Evolutionary conservation across 2,888 invertebrate genomes (phyloP).

Genomic region (Didymodactylos carnosus): DNA sequence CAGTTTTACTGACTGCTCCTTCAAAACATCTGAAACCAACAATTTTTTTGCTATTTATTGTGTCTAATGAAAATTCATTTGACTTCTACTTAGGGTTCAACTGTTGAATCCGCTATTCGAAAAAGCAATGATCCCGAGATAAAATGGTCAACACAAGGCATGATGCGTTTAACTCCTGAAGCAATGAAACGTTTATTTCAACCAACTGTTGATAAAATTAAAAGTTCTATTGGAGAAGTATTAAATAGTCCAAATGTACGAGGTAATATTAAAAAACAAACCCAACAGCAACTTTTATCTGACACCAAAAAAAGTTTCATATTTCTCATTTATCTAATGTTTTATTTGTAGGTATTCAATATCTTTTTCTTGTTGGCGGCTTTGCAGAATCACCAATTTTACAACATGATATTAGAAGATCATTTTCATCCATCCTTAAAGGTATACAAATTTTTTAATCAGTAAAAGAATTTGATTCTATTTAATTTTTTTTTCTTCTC

Average conservation of each 20-base stretch:
- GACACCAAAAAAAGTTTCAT: too few relatives aligned
- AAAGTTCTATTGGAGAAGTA: conserved; percentile 36
- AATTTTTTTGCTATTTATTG: too few relatives aligned
- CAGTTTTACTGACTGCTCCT: too few relatives aligned
- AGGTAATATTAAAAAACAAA: conserved; percentile 19
- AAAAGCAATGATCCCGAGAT: conserved; percentile 35
- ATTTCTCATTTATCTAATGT: too few relatives aligned
- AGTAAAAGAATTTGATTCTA: too few relatives aligned
- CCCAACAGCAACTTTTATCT: not conserved
- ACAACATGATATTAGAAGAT: conserved; percentile 37
- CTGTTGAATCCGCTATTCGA: conserved; percentile 36
- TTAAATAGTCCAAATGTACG: conserved; percentile 29
- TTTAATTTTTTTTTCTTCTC: too few relatives aligned
- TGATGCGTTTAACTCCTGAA: conserved; percentile 37
- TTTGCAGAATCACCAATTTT: conserved; percentile 41
- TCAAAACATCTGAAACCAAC: too few relatives aligned
- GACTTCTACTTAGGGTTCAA: conserved; percentile 22
- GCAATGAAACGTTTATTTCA: conserved; percentile 38
- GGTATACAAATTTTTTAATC: too few relatives aligned
- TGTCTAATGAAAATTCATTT: too few relatives aligned
- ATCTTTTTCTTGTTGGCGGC: conserved; percentile 42
- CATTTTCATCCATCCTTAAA: conserved; percentile 29
- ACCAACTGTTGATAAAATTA: conserved; percentile 36
- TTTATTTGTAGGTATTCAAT: conserved; percentile 31
- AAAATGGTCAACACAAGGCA: conserved; percentile 40